phyloP scores from a whole-genome alignment of 2,797 vertebrate genomes.

The Chaunax sp. region DNA sequence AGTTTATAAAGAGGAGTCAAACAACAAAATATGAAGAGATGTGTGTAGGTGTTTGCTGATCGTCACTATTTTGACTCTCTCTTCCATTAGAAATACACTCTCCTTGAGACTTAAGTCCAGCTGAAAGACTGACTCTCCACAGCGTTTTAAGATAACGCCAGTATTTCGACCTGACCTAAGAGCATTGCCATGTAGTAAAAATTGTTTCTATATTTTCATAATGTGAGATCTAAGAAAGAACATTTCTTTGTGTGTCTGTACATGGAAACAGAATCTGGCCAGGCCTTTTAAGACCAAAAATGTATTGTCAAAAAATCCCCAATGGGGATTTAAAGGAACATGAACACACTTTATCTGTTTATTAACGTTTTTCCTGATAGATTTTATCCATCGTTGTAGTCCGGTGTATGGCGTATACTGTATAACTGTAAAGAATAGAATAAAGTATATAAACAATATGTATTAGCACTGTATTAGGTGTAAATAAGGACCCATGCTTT shows the following conservation, averaged over 20 bases:
- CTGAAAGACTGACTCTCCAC: slow-evolving; percentile 8
- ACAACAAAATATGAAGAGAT: background rate
- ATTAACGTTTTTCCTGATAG: background rate
- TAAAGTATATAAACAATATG: too few species aligned
- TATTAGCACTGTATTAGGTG: background rate
- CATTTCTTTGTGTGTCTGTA: slow-evolving; percentile 36
- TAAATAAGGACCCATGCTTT: background rate
- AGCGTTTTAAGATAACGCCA: slow-evolving; percentile 33
- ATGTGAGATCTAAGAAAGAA: background rate
- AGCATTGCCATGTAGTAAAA: slow-evolving; percentile 28
- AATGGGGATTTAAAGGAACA: background rate
- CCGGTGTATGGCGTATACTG: background rate
- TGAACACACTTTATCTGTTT: background rate
- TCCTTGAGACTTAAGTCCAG: slow-evolving; percentile 37
- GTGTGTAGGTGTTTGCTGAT: background rate
- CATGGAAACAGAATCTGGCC: slow-evolving; percentile 25
- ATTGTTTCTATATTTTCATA: slow-evolving; percentile 46
- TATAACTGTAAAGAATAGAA: too few species aligned
- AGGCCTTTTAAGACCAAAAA: slow-evolving; percentile 39
- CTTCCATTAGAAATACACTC: too few species aligned
- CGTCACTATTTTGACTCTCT: background rate
- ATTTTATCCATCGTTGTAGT: background rate
- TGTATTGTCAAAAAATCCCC: slow-evolving; percentile 4
- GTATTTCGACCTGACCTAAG: slow-evolving; percentile 29
- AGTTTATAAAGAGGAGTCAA: background rate